Conservation (phyloP, 2,888 invertebrate species). For the Hesperia comma region DNA sequence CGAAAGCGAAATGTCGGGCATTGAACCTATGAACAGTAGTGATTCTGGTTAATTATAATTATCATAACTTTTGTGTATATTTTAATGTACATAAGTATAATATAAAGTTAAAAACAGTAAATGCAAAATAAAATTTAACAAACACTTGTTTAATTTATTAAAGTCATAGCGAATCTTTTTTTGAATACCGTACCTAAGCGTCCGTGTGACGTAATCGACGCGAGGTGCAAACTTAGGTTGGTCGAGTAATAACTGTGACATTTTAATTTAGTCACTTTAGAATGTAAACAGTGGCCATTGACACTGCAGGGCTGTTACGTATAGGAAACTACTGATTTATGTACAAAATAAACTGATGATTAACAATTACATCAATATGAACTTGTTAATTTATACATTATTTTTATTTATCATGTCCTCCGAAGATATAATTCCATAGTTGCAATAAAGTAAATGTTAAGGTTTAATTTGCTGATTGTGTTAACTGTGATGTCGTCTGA, state of each 20-base stretch:
- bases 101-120: too few species aligned
- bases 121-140: too few species aligned
- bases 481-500: constrained; percentile 79
- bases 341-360: constrained; percentile 17
- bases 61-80: too few species aligned
- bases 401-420: constrained; percentile 22
- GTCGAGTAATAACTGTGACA: background rate
- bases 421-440: constrained; percentile 42
- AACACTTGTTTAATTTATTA: too few species aligned
- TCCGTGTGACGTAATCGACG: too few species aligned
- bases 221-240: too few species aligned
- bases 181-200: too few species aligned
- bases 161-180: too few species aligned
- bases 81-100: too few species aligned
- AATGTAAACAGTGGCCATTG: background rate
- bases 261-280: background rate
- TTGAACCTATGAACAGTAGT: too few species aligned
- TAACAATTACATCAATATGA: constrained; percentile 3
- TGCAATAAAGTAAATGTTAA: constrained; percentile 45
- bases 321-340: constrained; percentile 1
- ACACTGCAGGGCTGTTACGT: background rate
- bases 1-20: too few species aligned
- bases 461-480: constrained; percentile 63
- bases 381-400: constrained; percentile 15
- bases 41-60: too few species aligned